A percentile compares a stretch with the other conserved stretches of the same genome.
Evolutionary conservation across 2,113 vertebrate species (phyloP).

Genomic region (Dendrocopos noguchii): DNA sequence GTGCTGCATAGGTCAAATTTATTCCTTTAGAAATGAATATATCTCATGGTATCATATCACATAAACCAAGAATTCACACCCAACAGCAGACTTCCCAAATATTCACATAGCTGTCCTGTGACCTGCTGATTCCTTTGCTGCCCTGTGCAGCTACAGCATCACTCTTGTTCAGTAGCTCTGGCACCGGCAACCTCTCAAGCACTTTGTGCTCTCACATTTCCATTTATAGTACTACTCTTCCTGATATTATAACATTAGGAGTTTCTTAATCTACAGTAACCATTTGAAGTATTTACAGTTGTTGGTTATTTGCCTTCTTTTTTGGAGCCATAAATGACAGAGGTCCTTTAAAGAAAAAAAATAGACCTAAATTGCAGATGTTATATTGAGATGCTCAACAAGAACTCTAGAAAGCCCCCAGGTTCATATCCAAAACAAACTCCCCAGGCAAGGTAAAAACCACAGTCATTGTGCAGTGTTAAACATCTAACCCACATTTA

Average conservation of each 20-base stretch:
- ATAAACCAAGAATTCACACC: not conserved
- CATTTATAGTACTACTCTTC: not conserved
- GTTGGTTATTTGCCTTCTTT: not conserved
- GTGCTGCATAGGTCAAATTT: not conserved
- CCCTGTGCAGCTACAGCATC: not conserved
- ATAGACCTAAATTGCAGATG: not conserved
- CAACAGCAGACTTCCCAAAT: not conserved
- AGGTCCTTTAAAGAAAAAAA: not conserved
- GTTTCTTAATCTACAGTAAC: not conserved
- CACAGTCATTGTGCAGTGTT: not conserved
- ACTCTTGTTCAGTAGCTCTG: not conserved
- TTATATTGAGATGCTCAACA: not conserved
- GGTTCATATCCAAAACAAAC: not conserved
- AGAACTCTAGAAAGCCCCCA: not conserved
- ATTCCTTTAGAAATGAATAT: not conserved
- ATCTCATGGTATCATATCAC: not conserved
- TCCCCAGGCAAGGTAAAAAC: not conserved
- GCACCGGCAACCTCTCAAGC: not conserved
- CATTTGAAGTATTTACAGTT: not conserved
- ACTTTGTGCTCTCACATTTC: not conserved
- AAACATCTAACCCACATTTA: not conserved
- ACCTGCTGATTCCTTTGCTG: not conserved
- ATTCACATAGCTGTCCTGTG: not conserved
- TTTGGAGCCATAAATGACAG: not conserved
- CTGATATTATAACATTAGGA: not conserved